These are phyloP conservation scores for Tautogolabrus adspersus DNA, from an alignment of 2,113 vertebrate species.

Conservation along the genomic window DNA sequence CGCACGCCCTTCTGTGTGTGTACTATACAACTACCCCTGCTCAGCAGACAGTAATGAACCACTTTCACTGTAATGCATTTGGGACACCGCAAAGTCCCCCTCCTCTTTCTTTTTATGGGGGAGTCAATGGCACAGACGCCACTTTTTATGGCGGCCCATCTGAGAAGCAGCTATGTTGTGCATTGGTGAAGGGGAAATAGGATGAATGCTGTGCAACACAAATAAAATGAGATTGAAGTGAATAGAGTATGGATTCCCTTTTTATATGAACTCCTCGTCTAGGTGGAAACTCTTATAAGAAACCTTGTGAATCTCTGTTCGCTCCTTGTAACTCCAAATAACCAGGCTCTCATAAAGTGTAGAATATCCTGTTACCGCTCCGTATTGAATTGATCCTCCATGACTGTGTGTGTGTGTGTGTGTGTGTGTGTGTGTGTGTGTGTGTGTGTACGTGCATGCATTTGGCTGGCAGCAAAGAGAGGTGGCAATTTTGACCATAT, in stretches of 20 bases:
- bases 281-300: conserved; percentile 43
- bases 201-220: conserved; percentile 51
- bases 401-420: conserved; percentile 14
- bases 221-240: conserved; percentile 67
- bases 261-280: conserved; percentile 48
- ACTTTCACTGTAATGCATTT: conserved; percentile 65
- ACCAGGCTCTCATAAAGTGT: conserved; percentile 51
- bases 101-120: conserved; percentile 44
- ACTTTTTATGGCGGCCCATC: conserved; percentile 66
- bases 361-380: conserved; percentile 52
- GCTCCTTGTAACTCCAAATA: conserved; percentile 51
- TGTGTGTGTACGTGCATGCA: neutral
- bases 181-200: conserved; percentile 52
- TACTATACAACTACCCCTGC: neutral
- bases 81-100: conserved; percentile 31
- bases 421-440: too few species aligned
- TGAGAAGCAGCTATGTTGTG: conserved; percentile 39
- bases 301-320: conserved; percentile 29
- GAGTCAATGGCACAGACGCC: conserved; percentile 64
- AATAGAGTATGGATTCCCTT: conserved; percentile 66
- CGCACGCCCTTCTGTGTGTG: neutral
- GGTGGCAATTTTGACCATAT: conserved; percentile 45
- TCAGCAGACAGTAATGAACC: conserved; percentile 67
- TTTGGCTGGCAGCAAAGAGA: conserved; percentile 23
- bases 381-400: conserved; percentile 46